These are phyloP conservation scores for Nephotettix cincticeps DNA, from an alignment of 1,140 invertebrate genomes.

Conservation along the genomic window DNA sequence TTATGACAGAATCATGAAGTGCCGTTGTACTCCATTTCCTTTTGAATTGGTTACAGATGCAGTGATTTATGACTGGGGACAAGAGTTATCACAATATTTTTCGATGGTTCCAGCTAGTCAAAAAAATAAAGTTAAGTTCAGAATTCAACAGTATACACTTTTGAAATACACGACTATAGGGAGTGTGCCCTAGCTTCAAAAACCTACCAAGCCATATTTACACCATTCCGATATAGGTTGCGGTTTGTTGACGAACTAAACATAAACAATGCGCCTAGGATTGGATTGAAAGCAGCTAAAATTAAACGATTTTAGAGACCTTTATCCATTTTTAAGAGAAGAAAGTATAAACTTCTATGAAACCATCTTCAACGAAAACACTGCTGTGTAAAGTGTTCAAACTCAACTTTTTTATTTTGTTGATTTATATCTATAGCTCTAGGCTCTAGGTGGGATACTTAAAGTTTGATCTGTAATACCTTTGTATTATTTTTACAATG, in stretches of 20 bases:
- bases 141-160: slow-evolving; percentile 11
- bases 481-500: no score
- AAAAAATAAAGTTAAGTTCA: not conserved
- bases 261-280: not conserved
- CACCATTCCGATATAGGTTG: not conserved
- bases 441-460: no score
- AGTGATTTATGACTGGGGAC: slow-evolving; percentile 7
- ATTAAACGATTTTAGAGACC: slow-evolving; percentile 11
- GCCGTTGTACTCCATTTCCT: not conserved
- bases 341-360: slow-evolving; percentile 20
- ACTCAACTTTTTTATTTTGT: no score
- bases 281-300: slow-evolving; percentile 13
- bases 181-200: not conserved
- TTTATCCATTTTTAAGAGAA: not conserved
- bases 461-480: no score
- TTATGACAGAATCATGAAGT: slow-evolving; percentile 4
- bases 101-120: not conserved
- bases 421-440: no score
- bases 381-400: not conserved
- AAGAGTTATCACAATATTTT: not conserved
- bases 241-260: no score
- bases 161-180: not conserved
- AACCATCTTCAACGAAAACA: not conserved
- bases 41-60: not conserved
- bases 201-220: not conserved